Percentiles rank a stretch among this genome's conserved stretches.
Evolutionary conservation across 2,888 invertebrate species (phyloP).

Genomic region (Aporophyla nigra): DNA sequence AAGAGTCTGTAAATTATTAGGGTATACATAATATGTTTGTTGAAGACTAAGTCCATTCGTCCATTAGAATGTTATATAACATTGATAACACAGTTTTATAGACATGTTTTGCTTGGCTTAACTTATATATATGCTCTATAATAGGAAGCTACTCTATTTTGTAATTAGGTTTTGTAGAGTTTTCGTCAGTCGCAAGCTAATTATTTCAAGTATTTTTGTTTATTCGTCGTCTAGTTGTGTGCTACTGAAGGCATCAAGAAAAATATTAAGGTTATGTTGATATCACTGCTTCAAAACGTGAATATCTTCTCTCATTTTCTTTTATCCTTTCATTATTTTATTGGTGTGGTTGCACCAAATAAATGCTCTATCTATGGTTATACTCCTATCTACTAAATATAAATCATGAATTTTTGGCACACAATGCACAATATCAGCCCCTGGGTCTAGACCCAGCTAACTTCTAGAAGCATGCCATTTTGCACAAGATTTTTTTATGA

Average conservation of each 20-base stretch:
- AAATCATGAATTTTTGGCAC: too few relatives aligned
- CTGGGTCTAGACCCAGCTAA: too few relatives aligned
- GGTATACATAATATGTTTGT: not conserved
- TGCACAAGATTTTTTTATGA: not conserved
- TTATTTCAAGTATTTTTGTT: too few relatives aligned
- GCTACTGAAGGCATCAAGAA: too few relatives aligned
- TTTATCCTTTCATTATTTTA: not conserved
- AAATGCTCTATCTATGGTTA: not conserved
- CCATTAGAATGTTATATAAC: not conserved
- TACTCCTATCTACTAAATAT: too few relatives aligned
- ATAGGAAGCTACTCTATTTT: not conserved
- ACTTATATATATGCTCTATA: not conserved
- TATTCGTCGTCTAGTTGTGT: too few relatives aligned
- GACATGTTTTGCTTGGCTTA: not conserved
- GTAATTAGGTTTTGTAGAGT: not conserved
- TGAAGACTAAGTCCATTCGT: not conserved
- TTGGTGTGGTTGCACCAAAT: not conserved
- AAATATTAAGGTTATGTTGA: too few relatives aligned
- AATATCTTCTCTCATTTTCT: too few relatives aligned
- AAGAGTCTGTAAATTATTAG: conserved; percentile 18
- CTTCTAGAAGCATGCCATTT: not conserved
- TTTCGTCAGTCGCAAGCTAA: not conserved
- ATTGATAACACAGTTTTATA: not conserved
- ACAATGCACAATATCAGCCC: too few relatives aligned
- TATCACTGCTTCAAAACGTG: too few relatives aligned